These are phyloP conservation scores for Cheilosia vernalis DNA, from an alignment of 2,888 invertebrate species.

Conservation along the genomic window DNA sequence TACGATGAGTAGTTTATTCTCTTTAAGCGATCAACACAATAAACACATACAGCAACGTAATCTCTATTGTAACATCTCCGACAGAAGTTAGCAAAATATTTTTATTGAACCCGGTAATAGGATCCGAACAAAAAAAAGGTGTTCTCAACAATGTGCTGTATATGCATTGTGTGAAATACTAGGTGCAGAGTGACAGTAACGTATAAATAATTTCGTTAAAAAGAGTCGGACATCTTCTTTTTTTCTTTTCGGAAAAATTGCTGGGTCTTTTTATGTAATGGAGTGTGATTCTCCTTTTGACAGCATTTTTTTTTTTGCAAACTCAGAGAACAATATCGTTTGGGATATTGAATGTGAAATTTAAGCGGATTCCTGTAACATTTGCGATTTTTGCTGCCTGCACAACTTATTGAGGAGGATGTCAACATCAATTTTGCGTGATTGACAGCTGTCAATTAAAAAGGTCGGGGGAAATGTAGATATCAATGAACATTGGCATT, in stretches of 20 bases:
- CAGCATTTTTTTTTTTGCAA: conserved; percentile 62
- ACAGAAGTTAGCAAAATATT: conserved; percentile 75
- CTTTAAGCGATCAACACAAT: conserved; percentile 48
- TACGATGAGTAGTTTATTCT: conserved; percentile 51
- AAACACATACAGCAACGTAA: conserved; percentile 52
- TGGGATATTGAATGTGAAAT: conserved; percentile 50
- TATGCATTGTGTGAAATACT: conserved; percentile 36
- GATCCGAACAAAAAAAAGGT: conserved; percentile 66
- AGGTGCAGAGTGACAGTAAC: conserved; percentile 48
- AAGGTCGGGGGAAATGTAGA: not conserved
- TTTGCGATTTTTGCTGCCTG: conserved; percentile 29
- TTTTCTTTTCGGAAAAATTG: conserved; percentile 29
- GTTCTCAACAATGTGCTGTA: conserved; percentile 43
- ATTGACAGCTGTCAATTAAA: conserved; percentile 69
- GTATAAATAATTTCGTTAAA: conserved; percentile 63
- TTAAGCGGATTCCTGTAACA: conserved; percentile 46
- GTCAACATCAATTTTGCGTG: conserved; percentile 63
- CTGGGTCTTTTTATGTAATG: conserved; percentile 64
- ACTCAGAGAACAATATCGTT: conserved; percentile 32
- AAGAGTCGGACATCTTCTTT: conserved; percentile 27
- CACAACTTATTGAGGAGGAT: conserved; percentile 52
- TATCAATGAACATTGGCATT: not conserved
- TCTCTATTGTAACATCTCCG: conserved; percentile 72
- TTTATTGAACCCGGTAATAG: conserved; percentile 71
- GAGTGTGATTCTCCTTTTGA: conserved; percentile 63